Percentiles rank a stretch among this genome's conserved stretches.
Evolutionary conservation across 2,113 vertebrate species (phyloP).

Genomic region (Dipodomys spectabilis): DNA sequence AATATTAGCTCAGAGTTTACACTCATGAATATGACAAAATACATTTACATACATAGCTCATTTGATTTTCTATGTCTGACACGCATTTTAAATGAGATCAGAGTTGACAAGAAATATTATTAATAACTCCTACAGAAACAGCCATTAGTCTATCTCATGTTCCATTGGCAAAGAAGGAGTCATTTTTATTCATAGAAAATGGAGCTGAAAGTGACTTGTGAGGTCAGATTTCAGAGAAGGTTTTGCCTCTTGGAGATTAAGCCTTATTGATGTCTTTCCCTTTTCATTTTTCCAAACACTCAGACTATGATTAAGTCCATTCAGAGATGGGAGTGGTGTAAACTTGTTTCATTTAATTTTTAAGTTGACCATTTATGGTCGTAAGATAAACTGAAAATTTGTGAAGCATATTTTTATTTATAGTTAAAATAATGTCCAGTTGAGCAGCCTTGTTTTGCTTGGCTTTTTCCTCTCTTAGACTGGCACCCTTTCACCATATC

Average conservation of each 20-base stretch:
- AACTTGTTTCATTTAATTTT: slow-evolving; percentile 40
- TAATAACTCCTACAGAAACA: slow-evolving; percentile 52
- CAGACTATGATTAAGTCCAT: background rate
- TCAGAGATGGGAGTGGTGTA: background rate
- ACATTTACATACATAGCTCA: slow-evolving; percentile 28
- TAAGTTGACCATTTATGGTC: background rate
- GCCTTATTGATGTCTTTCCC: background rate
- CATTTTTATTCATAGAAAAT: slow-evolving; percentile 69
- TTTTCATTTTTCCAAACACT: background rate
- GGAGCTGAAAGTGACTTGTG: background rate
- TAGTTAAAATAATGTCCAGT: background rate
- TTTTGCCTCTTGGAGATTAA: slow-evolving; percentile 11
- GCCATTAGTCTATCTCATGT: slow-evolving; percentile 31
- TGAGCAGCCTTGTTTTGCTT: slow-evolving; percentile 6
- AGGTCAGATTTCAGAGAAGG: slow-evolving; percentile 36
- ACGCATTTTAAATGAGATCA: slow-evolving; percentile 61
- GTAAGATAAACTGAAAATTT: slow-evolving; percentile 11
- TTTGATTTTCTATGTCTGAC: slow-evolving; percentile 59
- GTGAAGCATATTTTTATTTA: background rate
- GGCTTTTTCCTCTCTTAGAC: background rate
- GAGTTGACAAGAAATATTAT: slow-evolving; percentile 53
- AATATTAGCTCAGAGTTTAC: slow-evolving; percentile 17
- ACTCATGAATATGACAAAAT: slow-evolving; percentile 26
- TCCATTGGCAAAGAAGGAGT: slow-evolving; percentile 43
- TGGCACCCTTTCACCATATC: background rate